Percentiles rank a stretch among this genome's conserved stretches.
phyloP scores from a whole-genome alignment of 2,888 invertebrate species.

The Acleris sparsana region DNA sequence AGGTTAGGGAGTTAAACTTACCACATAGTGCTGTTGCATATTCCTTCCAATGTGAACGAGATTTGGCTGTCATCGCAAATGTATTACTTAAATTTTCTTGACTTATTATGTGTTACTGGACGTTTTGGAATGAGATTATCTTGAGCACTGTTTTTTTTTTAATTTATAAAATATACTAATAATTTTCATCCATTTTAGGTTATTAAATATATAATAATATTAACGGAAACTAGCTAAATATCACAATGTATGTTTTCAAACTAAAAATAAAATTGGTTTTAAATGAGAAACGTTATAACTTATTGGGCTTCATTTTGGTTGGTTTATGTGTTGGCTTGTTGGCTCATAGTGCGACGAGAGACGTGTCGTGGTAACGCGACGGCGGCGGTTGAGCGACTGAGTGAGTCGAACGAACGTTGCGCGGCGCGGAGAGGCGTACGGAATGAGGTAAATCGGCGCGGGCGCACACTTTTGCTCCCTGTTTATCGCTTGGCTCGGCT shows the following conservation, averaged over 20 bases:
- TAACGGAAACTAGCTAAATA: constrained; percentile 76
- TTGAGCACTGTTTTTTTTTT: constrained; percentile 79
- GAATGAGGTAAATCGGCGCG: constrained; percentile 79
- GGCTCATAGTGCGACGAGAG: constrained; percentile 74
- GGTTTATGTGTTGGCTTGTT: constrained; percentile 81
- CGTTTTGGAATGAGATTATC: constrained; percentile 81
- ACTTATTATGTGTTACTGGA: constrained; percentile 64
- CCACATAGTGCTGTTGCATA: constrained; percentile 82
- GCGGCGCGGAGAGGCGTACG: constrained; percentile 47
- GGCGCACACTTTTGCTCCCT: constrained; percentile 80
- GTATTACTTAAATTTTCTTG: constrained; percentile 57
- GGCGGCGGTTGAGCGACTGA: constrained; percentile 76
- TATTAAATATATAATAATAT: constrained; percentile 73
- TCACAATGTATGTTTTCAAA: constrained; percentile 82
- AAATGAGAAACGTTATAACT: constrained; percentile 79
- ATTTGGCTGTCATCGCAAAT: constrained; percentile 78
- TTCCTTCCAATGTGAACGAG: constrained; percentile 83
- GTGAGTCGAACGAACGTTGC: constrained; percentile 38
- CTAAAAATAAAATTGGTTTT: constrained; percentile 76
- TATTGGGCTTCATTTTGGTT: constrained; percentile 82
- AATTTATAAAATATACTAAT: constrained; percentile 65
- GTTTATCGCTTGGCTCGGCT: constrained; percentile 69
- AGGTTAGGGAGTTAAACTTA: constrained; percentile 64
- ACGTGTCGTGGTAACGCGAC: constrained; percentile 73
- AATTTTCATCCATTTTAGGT: constrained; percentile 76